Base-by-base conservation (phyloP, 2,797 vertebrate species). In the Phataginus tetradactyla region DNA sequence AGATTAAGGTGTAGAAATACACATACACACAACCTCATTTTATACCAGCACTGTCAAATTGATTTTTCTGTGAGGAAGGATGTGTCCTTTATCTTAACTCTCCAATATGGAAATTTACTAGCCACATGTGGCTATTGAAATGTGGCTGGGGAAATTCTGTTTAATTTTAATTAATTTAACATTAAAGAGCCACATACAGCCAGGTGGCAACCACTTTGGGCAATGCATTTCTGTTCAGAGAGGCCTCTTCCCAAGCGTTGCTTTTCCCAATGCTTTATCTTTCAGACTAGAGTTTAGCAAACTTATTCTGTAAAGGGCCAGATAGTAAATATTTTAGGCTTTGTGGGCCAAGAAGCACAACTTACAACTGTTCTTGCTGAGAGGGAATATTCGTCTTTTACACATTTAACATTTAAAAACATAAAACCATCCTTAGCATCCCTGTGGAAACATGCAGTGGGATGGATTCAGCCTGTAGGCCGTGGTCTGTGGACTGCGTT, bases 291-390 rank as follows among this genome's bases (percentile, higher is more conserved):
- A 87, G 32, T 53, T 75, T 2, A 66, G 81, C 59, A 93, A 84
- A 85, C 45, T 87, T 77, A 85, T 87, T 72, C 55, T 64, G n/a
- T 55, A 78, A 57, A 84, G 64, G 27, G 78, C 85, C 39, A 74
- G 34, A 69, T 34, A 81, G 34, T 59, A 91, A 89, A 87, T 90
- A 90, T 74, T 95, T 92, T 83, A 86, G 78, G 49, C 12, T 90
- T 61, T 90, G 21, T 94, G 63, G 45, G 61, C 39, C 90, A 79
- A 80, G 51, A 92, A 68, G 51, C 25, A 86, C 90, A 92, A 83
- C 1, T 6, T 91, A 63, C 53, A 80, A 55, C 39, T 87, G 20
- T 93, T 89, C 37, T 53, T 68, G 17, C 45, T 95, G 34, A 69
- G 72, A 96, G 69, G 25, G 39, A 59, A 21, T 45, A 39, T 39